A percentile compares a stretch with the other conserved stretches of the same genome.
phyloP scores from a whole-genome alignment of 2,113 vertebrate genomes.

The Dryoscopus gambensis region DNA sequence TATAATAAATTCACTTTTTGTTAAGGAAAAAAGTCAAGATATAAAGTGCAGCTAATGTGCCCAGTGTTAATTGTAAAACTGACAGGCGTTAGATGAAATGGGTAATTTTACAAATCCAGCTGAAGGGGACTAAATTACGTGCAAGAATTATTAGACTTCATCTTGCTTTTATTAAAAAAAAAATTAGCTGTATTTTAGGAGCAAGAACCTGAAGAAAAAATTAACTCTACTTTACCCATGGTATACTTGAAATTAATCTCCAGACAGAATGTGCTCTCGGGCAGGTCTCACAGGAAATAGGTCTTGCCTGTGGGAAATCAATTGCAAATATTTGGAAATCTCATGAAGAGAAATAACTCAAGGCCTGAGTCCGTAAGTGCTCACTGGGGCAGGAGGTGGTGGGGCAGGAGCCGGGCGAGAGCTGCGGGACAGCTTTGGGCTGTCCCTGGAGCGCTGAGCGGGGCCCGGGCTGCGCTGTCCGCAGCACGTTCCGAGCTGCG shows the following conservation, averaged over 20 bases:
- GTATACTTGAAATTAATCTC: conserved; percentile 2
- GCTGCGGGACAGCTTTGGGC: background rate
- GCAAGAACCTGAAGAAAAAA: background rate
- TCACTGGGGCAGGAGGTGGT: background rate
- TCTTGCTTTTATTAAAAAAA: conserved; percentile 45
- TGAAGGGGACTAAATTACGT: conserved; percentile 13
- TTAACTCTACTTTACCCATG: background rate
- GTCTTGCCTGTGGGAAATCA: background rate
- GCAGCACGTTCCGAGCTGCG: background rate
- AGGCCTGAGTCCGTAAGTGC: background rate
- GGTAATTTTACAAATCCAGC: conserved; percentile 21
- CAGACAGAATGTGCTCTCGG: background rate
- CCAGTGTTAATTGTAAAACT: conserved; percentile 19
- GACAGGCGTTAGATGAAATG: conserved; percentile 1
- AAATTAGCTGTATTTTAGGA: background rate
- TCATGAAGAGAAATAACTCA: background rate
- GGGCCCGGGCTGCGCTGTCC: fast-evolving
- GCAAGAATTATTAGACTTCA: conserved; percentile 31
- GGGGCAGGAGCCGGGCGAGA: background rate
- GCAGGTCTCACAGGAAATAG: background rate
- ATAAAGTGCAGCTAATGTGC: background rate
- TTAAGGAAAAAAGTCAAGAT: background rate
- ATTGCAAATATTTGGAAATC: background rate
- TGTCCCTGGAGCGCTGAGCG: background rate
- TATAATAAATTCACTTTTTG: conserved; percentile 15